Base-by-base conservation (phyloP, 2,888 invertebrate species). In the Ectemnius continuus region DNA sequence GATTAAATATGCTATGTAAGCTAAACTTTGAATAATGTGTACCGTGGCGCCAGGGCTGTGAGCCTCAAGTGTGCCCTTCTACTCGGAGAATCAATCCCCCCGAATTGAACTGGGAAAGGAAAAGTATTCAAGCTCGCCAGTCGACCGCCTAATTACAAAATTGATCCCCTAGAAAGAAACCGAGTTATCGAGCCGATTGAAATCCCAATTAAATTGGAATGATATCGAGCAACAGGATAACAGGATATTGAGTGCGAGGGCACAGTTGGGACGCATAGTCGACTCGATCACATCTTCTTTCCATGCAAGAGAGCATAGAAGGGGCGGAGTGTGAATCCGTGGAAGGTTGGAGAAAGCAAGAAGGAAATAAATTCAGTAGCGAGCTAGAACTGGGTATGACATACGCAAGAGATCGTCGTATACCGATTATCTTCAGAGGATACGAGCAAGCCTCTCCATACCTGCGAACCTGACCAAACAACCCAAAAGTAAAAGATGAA, bases 401-500 rank as follows among this genome's bases (percentile, higher is more conserved):
- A 45, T 58, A 47, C 14, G 46, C 45, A 46, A 66, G 66, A 26
- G 47, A 0, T 28, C 23, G 66, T 47, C 8, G 46, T n/a, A n/a
- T n/a, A 11, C 28, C 48, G 58, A 63, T 20, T 61, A 63, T 63
- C 61, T 56, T 67, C 66, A 60, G 56, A 66, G 14, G 67, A 28
- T 61, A 63, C 60, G 58, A 71, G 16, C 13, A 52, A 36, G 11
- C 36, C 36, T 36, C 36, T 36, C 36, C 36, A 69, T 67, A 74
- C 65, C 65, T 71, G 71, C 61, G 52, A 76, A 76, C 60, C 60
- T 57, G 83, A 83, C 81, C 83, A 83, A 82, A 48, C 60, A 68
- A 65, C n/a, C 62, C 18, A 61, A 58, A 59, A 58, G 56, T 61
- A 57, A 63, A 13, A 52, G 45, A 63, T 14, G 28, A 26, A 52